Evolutionary conservation across 2,888 invertebrate species (phyloP), one percentile per base, ranked within the genome.

Genomic region (Anthrax anthrax): DNA sequence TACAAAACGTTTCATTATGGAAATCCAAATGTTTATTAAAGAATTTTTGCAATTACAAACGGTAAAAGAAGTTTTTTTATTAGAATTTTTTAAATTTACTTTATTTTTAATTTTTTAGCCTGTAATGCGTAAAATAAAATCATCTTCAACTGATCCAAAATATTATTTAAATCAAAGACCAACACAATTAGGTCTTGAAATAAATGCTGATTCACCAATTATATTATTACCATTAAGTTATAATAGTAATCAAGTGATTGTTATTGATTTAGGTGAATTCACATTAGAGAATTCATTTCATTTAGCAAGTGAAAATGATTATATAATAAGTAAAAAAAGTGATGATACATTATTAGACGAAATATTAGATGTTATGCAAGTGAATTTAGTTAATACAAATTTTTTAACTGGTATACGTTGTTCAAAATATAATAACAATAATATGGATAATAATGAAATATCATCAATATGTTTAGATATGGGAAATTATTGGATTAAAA

Each of bases 1-100:
- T 69, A 94, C 95, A 1, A 89, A 91, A 61, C 76, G 94, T 45
- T 97, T 96, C 71, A 78, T 94, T 43, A 79, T 81, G 18, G 94
- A 94, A 65, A 72, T 94, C 47, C 81, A 88, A 57, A 83, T 87
- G 4, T 95, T 94, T 69, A 83, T 88, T 52, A 71, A 78, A 42
- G 84, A 87, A 60, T 90, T 96, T 63, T 77, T 84, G 5, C 82
- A 90, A 59, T 69, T 92, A 43, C 84, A 89, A 60, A 80, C 83
- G 49, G 81, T 88, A 49, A 78, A 87, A 50, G 39, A 18, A 29
- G n/a, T 18, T 45, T 47, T 43, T 43, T 40, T 6, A 46, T 49
- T 36, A 44, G 9, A n/a, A 9, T 44, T 13, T 43, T 17, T 29
- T 36, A 47, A 38, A 44, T 38, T 36, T 43, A 43, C 47, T 46